Base-by-base conservation (phyloP, 1,140 invertebrate species). In the Mya arenaria region DNA sequence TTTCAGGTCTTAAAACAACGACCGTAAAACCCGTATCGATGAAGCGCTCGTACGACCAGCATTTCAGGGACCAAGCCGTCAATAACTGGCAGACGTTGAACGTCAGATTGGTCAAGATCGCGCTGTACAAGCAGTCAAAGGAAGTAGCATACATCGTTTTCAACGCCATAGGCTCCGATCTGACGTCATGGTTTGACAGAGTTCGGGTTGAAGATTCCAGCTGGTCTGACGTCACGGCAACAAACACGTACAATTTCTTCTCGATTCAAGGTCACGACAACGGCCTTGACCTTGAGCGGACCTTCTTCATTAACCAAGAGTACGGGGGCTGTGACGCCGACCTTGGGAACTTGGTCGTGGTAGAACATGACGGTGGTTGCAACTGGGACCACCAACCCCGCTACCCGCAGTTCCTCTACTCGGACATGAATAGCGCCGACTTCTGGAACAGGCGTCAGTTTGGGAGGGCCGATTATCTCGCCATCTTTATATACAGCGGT, bases 111-210 rank as follows among this genome's bases (percentile, higher is more conserved):
- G 77, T 80, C 25, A 69, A 71, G 32, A 56, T 56, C 15, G 48
- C 66, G 19, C 44, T 68, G 6, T 80, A 60, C 23, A 36, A 80
- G 8, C 30, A 71, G n/a, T 23, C 23, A 2, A n/a, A 60, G 15
- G 52, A 80, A 34, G 77, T 71, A 19, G 77, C 44, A 13, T 71
- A 71, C 48, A 30, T 80, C 30, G 34, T 69, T 13, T 80, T 80
- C 32, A 39, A 80, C 37, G 77, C 48, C 4, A 28, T 23, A 10
- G 52, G 55, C 4, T 69, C 48, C 39, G 23, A 30, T 32, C 17
- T 44, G 0, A 32, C n/a, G 6, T 60, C 65, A 4, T 80, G 77
- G 77, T 80, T 80, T 32, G 34, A 58, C 52, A 23, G 30, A 23
- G 30, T 1, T 15, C 44, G 66, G 19, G 36, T 80, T 5, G 30